Percentiles rank a stretch among this genome's conserved stretches.
Conservation (phyloP, 2,113 vertebrate genomes). For the Illadopsis cleaveri region DNA sequence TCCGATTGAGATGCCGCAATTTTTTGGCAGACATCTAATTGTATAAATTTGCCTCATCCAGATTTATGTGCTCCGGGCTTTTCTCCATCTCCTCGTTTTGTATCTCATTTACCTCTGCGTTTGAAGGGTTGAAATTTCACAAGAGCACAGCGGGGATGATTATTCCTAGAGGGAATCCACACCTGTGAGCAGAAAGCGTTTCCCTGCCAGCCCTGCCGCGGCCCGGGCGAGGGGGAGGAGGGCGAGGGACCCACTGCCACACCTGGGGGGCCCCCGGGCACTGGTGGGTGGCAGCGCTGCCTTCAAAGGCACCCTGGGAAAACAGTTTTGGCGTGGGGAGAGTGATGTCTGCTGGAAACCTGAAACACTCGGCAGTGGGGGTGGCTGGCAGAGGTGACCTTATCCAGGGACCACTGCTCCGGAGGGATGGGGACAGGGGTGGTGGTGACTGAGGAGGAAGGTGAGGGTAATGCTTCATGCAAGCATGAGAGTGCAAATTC, state of each 20-base stretch:
- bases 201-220: conserved; percentile 3
- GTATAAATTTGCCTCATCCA: conserved; percentile 57
- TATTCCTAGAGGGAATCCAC: conserved; percentile 65
- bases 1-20: conserved; percentile 35
- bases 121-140: conserved; percentile 53
- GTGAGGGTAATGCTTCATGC: not conserved
- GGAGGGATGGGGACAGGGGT: not conserved
- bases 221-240: conserved; percentile 18
- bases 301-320: conserved; percentile 58
- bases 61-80: conserved; percentile 55
- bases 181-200: conserved; percentile 30
- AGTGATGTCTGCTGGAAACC: not conserved
- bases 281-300: conserved; percentile 45
- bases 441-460: not conserved
- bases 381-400: not conserved
- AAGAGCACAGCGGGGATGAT: conserved; percentile 6
- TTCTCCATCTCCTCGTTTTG: conserved; percentile 41
- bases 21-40: conserved; percentile 47
- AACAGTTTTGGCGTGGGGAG: not conserved
- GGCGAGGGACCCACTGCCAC: not conserved
- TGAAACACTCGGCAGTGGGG: not conserved
- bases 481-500: not conserved
- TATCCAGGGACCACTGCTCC: not conserved
- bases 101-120: conserved; percentile 34
- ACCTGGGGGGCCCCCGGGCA: conserved; percentile 38